A percentile compares a stretch with the other conserved stretches of the same genome.
These are phyloP conservation scores for Chymomyza amoena DNA, from an alignment of 2,888 invertebrate species.

Conservation along the genomic window DNA sequence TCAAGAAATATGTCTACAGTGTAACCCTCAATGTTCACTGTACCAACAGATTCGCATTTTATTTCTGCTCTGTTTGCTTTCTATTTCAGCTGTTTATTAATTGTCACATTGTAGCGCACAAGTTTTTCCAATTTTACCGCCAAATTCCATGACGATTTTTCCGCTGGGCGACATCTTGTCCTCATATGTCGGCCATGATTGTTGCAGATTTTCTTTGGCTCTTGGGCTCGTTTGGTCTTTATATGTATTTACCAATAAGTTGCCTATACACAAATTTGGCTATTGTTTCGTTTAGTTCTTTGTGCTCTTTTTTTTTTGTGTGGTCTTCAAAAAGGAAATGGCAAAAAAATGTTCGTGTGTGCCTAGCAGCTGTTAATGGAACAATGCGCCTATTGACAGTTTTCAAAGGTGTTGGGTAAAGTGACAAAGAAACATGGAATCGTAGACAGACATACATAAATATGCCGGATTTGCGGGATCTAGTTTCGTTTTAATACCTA, in stretches of 20 bases:
- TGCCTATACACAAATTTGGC: constrained; percentile 11
- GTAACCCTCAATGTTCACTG: too few relatives aligned
- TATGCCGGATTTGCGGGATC: constrained; percentile 46
- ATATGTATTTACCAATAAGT: constrained; percentile 50
- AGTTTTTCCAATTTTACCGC: constrained; percentile 12
- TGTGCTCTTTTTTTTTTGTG: constrained; percentile 31
- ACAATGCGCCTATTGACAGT: constrained; percentile 69
- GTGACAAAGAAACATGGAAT: background rate
- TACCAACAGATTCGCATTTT: too few relatives aligned
- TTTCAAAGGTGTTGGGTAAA: constrained; percentile 40
- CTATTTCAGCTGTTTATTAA: constrained; percentile 51
- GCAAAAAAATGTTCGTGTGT: constrained; percentile 26
- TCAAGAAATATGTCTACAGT: too few relatives aligned
- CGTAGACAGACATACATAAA: background rate
- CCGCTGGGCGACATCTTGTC: constrained; percentile 46
- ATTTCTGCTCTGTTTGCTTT: constrained; percentile 35
- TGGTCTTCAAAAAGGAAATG: constrained; percentile 42
- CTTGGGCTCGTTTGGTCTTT: constrained; percentile 11
- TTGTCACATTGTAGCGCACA: constrained; percentile 2
- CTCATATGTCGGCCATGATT: constrained; percentile 62
- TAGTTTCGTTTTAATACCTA: constrained; percentile 4
- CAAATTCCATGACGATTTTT: constrained; percentile 10
- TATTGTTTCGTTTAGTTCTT: constrained; percentile 25
- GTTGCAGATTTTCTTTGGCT: constrained; percentile 47
- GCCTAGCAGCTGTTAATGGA: constrained; percentile 60